phyloP scores from a whole-genome alignment of 2,888 invertebrate genomes.

The Sepioteuthis lessoniana region DNA sequence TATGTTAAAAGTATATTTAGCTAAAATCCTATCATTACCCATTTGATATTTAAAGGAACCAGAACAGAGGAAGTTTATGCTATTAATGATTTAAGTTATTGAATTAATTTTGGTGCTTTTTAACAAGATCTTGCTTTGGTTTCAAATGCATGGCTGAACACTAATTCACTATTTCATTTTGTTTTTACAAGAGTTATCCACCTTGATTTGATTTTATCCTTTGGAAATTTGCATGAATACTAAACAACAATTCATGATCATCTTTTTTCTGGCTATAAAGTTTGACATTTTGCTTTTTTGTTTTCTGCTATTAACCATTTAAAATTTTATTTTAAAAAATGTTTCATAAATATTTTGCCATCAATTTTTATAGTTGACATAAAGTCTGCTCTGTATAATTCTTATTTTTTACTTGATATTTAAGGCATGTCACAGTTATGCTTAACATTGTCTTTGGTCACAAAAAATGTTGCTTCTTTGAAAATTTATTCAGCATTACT shows the following conservation, averaged over 20 bases:
- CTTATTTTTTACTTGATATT: neutral
- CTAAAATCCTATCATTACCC: too few species aligned
- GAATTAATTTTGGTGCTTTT: neutral
- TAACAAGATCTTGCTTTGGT: neutral
- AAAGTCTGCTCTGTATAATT: neutral
- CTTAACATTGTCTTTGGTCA: constrained; percentile 3
- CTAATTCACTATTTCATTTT: neutral
- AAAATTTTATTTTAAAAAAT: neutral
- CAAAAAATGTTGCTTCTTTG: neutral
- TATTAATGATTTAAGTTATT: neutral
- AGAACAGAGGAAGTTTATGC: neutral
- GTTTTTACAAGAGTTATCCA: neutral
- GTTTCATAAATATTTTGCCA: neutral
- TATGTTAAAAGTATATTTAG: too few species aligned
- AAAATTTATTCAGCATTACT: neutral
- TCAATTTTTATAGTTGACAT: neutral
- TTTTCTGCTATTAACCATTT: neutral
- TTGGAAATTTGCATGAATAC: neutral
- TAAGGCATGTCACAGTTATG: neutral
- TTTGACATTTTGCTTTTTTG: neutral
- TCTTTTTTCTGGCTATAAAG: too few species aligned
- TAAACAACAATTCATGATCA: neutral
- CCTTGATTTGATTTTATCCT: neutral
- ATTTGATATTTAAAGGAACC: too few species aligned
- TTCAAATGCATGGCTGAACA: neutral